phyloP scores from a whole-genome alignment of 2,113 vertebrate genomes.

The Periophthalmus modestus region DNA sequence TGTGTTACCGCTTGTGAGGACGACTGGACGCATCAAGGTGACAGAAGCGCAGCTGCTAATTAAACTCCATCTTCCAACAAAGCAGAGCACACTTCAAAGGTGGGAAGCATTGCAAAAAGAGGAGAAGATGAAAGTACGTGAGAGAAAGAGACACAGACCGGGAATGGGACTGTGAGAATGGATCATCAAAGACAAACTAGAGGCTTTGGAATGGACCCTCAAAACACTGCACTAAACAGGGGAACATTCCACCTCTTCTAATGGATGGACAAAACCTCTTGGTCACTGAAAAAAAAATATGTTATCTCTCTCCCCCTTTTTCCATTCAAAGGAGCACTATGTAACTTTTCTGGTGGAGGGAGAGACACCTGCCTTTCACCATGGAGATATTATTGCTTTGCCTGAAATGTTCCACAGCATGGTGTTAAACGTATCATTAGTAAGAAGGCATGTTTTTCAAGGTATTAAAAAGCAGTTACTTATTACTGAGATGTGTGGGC shows the following conservation, averaged over 20 bases:
- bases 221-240: conserved; percentile 45
- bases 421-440: not conserved
- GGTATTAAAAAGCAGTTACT: no score
- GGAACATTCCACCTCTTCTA: not conserved
- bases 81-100: conserved; percentile 48
- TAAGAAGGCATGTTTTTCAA: no score
- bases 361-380: not conserved
- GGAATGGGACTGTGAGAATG: conserved; percentile 20
- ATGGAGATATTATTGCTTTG: not conserved
- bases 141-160: conserved; percentile 35
- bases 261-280: not conserved
- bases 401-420: not conserved
- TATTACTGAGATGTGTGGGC: no score
- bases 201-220: conserved; percentile 45
- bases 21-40: conserved; percentile 21
- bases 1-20: conserved; percentile 12
- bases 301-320: not conserved
- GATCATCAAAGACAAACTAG: conserved; percentile 60
- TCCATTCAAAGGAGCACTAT: not conserved
- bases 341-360: not conserved
- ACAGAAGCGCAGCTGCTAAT: conserved; percentile 51
- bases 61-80: conserved; percentile 35
- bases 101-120: conserved; percentile 10
- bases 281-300: not conserved
- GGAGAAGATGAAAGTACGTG: conserved; percentile 47